These are phyloP conservation scores for Heliconius congener DNA, from an alignment of 1,140 invertebrate species.

Conservation along the genomic window DNA sequence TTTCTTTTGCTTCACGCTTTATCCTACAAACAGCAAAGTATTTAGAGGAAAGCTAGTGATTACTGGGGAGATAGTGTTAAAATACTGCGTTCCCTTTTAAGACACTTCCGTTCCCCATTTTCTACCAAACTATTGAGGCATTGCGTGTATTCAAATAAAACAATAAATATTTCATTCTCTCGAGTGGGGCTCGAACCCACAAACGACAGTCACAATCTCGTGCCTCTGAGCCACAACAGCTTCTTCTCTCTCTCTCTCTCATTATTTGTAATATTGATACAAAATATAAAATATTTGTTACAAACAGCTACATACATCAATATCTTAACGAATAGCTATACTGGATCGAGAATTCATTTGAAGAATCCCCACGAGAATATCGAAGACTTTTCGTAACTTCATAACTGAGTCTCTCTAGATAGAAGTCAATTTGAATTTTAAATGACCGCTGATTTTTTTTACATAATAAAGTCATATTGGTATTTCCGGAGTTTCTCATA, in stretches of 20 bases:
- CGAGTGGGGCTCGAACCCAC: too few relatives aligned
- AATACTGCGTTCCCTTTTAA: too few relatives aligned
- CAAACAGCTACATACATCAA: not conserved
- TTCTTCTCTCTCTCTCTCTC: not conserved
- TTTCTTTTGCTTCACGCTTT: too few relatives aligned
- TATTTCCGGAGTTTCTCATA: not conserved
- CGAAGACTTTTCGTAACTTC: constrained; percentile 10
- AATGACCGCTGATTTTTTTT: not conserved
- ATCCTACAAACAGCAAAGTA: too few relatives aligned
- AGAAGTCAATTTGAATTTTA: constrained; percentile 11
- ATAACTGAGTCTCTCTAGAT: constrained; percentile 2
- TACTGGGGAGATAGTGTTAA: too few relatives aligned
- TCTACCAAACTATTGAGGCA: too few relatives aligned
- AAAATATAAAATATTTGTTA: not conserved
- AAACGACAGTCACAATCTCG: too few relatives aligned
- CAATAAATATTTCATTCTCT: too few relatives aligned
- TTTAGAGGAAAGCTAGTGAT: too few relatives aligned
- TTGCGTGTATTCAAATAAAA: too few relatives aligned
- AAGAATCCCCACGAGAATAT: not conserved
- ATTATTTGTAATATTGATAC: not conserved
- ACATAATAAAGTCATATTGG: not conserved
- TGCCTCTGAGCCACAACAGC: too few relatives aligned
- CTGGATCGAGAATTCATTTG: not conserved
- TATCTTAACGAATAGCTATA: not conserved
- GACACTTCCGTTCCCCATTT: too few relatives aligned